Evolutionary conservation across 1,140 invertebrate species (phyloP).

Genomic region (Steinernema khuongi): DNA sequence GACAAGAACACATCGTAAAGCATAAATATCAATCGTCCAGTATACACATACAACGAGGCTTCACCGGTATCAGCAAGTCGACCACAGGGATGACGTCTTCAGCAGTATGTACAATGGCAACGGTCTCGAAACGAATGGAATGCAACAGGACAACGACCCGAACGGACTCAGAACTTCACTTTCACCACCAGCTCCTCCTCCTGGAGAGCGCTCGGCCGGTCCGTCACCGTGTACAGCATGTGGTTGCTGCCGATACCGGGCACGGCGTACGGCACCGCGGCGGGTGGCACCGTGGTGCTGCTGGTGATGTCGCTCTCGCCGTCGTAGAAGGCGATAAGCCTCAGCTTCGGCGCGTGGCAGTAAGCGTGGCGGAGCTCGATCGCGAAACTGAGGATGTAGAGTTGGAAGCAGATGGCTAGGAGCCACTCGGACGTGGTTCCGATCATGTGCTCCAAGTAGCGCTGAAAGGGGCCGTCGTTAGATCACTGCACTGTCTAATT

Average conservation of each 20-base stretch:
- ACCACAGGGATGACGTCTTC: no score
- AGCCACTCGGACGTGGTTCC: conserved; percentile 60
- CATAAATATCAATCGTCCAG: no score
- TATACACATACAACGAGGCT: no score
- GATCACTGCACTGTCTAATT: no score
- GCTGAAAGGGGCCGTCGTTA: conserved; percentile 46
- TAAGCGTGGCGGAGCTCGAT: conserved; percentile 44
- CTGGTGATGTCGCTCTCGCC: conserved; percentile 1
- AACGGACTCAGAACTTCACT: conserved; percentile 10
- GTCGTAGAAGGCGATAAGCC: conserved; percentile 28
- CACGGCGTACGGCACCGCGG: neutral
- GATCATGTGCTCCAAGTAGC: conserved; percentile 58
- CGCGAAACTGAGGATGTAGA: conserved; percentile 59
- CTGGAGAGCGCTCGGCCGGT: neutral
- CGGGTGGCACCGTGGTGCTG: neutral
- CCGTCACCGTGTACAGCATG: neutral
- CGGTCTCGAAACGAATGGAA: no score
- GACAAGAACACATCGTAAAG: no score
- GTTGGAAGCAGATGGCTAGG: conserved; percentile 59
- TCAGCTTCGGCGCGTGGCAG: conserved; percentile 46
- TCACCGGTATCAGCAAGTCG: no score
- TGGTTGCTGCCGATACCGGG: neutral
- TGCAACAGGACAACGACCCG: neutral
- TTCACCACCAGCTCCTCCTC: neutral
- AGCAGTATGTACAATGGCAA: no score